Conservation (phyloP, 2,888 invertebrate genomes). For the Oscheius myriophilus region DNA sequence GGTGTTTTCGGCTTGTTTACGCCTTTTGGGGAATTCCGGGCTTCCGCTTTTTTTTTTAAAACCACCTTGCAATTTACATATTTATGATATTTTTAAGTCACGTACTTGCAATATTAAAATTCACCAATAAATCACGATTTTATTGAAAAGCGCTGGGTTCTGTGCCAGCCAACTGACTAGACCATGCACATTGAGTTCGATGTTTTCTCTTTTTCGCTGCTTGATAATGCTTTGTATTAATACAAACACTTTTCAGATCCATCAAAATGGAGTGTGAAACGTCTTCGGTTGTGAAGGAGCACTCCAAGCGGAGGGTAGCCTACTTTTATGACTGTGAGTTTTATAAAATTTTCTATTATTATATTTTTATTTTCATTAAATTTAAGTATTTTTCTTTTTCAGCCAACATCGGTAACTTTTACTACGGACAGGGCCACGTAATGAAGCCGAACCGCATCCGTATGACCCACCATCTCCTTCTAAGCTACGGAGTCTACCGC, state of each 20-base stretch:
- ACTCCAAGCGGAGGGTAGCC: slow-evolving; percentile 62
- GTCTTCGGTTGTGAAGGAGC: slow-evolving; percentile 45
- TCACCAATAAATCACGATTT: no score
- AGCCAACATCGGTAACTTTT: slow-evolving; percentile 95
- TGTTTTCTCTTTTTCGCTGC: no score
- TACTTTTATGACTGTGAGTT: slow-evolving; percentile 81
- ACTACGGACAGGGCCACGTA: slow-evolving; percentile 98
- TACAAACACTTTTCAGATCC: not conserved
- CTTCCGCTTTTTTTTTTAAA: no score
- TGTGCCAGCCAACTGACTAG: no score
- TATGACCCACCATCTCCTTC: slow-evolving; percentile 97
- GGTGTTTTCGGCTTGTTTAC: no score
- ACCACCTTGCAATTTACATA: no score
- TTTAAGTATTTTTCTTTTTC: slow-evolving; percentile 29
- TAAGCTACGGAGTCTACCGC: slow-evolving; percentile 97
- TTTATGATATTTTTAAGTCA: no score
- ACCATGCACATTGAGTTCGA: no score
- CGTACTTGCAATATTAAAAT: no score
- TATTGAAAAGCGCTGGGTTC: no score
- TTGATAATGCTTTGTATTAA: no score
- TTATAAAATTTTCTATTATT: not conserved
- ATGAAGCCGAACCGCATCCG: slow-evolving; percentile 99
- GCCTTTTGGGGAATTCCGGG: no score
- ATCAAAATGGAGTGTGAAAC: not conserved
- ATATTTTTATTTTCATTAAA: not conserved